A percentile compares a stretch with the other conserved stretches of the same genome.
Evolutionary conservation across 2,797 vertebrate species (phyloP).

Genomic region (Hirundo rustica): DNA sequence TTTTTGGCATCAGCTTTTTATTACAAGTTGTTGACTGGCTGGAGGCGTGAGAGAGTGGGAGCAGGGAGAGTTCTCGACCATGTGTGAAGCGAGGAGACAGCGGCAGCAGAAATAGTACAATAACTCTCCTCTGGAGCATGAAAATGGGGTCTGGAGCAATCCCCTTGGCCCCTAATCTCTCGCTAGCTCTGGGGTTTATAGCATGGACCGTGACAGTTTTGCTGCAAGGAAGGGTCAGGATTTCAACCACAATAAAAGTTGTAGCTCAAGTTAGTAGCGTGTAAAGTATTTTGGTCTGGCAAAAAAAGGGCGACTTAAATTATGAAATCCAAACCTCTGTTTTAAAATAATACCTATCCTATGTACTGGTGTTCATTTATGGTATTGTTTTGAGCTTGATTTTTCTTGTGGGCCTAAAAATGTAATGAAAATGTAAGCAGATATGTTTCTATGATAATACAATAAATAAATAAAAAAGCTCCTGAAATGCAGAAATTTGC

Average conservation of each 20-base stretch:
- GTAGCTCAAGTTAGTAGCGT: neutral
- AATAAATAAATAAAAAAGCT: neutral
- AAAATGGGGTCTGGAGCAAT: neutral
- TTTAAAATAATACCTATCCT: neutral
- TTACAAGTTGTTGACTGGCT: conserved; percentile 45
- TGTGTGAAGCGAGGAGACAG: neutral
- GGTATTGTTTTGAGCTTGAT: neutral
- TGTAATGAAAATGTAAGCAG: neutral
- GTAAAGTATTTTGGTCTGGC: neutral
- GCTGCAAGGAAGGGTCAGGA: neutral
- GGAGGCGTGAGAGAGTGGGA: conserved; percentile 49
- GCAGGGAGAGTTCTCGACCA: neutral
- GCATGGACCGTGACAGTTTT: neutral
- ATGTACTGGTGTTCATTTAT: neutral
- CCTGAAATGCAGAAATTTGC: neutral
- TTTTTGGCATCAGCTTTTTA: conserved; percentile 51
- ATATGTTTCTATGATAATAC: neutral
- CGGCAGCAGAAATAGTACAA: conserved; percentile 21
- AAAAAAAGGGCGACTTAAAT: neutral
- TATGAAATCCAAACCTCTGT: neutral
- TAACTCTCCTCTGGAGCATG: neutral
- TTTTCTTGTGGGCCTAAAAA: neutral
- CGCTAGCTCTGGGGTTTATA: neutral
- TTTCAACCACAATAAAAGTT: neutral
- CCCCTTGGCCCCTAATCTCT: neutral